Evolutionary conservation across 2,113 vertebrate genomes (phyloP), one percentile per base, ranked within the genome.

Genomic region (Heterocephalus glaber): DNA sequence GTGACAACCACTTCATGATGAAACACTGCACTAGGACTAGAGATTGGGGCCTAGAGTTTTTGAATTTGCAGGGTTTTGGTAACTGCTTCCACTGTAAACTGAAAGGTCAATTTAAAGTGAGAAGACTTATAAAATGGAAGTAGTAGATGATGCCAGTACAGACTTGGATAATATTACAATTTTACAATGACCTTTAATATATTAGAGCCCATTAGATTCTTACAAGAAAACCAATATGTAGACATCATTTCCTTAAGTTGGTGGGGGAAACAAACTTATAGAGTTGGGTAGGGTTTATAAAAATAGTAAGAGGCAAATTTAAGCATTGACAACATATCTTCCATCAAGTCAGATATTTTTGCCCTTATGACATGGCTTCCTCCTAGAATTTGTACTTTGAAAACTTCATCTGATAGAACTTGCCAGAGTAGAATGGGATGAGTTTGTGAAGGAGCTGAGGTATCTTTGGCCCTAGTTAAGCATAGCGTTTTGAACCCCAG

Each of bases 51-150:
- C n/a, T 54, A 49, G n/a, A 61, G 4, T 68, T 92, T 19, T 68
- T 72, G 30, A 79, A 54, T 89, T 38, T 89, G 30, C 16, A 83
- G 3, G 24, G 33, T 1, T 38, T 86, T 96, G 79, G 13, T 76
- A 60, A 65, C 85, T 72, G 16, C 16, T 97, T 87, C n/a, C 65
- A 85, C 90, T 92, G 35, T 89, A 90, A 94, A 86, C 16, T 56
- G 76, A 92, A 94, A 83, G 33, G 3, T 22, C 14, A 56, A 60
- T 84, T 92, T 88, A 77, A 90, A 90, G 49, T 49, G 26, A 49
- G 9, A 93, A 30, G 5, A 60, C 5, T 90, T 16, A 28, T 33
- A 66, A 89, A 94, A 76, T 20, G 87, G 24, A 92, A 93, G n/a
- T 80, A 90, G 33, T 60, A 76, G 28, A 86, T 33, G 49, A 41